Base-by-base conservation (phyloP, 2,113 vertebrate species). In the Mystacornis crossleyi region DNA sequence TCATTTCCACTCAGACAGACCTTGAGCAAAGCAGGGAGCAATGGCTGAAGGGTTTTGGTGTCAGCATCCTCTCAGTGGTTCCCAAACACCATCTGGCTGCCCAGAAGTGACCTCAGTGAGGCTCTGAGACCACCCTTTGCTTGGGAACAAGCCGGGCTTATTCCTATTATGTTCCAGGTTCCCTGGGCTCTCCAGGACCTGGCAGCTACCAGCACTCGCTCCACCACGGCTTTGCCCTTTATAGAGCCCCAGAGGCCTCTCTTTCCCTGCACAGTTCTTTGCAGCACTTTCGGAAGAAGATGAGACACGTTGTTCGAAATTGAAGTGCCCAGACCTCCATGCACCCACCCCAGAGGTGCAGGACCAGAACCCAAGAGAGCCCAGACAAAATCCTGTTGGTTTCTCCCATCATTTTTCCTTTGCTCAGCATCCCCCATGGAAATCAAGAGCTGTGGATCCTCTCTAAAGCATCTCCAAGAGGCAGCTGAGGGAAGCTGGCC, bases 131-230 rank as follows among this genome's bases (percentile, higher is more conserved):
- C 42, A 5, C 20, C 6, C 83, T 24, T 43, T 31, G 40, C 79
- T 12, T 14, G 51, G 9, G 31, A 28, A 25, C 53, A 47, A 45
- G 38, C 11, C 4, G 62, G 17, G n/a, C 2, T 64, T 16, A 6
- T 33, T 54, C 12, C 72, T 14, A 0, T 18, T 10, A 16, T 19
- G 14, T 25, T 28, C 2, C 2, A 60, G 58, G 19, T 1, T 42
- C 9, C 43, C 29, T 16, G 43, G 58, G 53, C 51, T 80, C 51
- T 7, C 9, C 15, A 28, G 62, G 58, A 11, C 9, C 3, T 1
- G 0, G 60, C 51, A 53, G 57, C 75, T 57, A 26, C 54, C 2
- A 0, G 48, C 48, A 20, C 54, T 55, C 0, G 0, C 12, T 25
- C 48, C 69, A 13, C 14, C 15, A 3, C 6, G 29, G 40, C 24